Percentiles rank a stretch among this genome's conserved stretches.
phyloP scores from a whole-genome alignment of 2,113 vertebrate species.

The Theristicus caerulescens region DNA sequence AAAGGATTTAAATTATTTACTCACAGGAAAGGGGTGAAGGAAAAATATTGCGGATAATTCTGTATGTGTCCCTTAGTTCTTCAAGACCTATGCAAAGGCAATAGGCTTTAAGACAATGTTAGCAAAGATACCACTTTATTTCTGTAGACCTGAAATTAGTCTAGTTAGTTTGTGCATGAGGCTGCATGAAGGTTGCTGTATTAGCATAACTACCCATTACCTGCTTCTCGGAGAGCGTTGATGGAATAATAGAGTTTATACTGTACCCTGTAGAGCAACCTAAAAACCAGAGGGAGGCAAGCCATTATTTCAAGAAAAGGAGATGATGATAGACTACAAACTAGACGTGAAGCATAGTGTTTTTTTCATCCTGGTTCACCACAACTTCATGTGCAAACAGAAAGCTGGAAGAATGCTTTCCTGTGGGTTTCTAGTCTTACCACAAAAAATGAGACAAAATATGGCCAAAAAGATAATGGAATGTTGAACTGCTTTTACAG shows the following conservation, averaged over 20 bases:
- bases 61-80: not conserved
- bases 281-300: not conserved
- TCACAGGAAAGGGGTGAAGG: not conserved
- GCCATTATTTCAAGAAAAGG: not conserved
- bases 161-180: not conserved
- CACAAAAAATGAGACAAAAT: not conserved
- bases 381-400: not conserved
- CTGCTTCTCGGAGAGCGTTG: not conserved
- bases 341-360: rapidly evolving
- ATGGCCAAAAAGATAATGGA: not conserved
- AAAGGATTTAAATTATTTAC: not conserved
- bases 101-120: not conserved
- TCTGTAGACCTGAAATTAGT: not conserved
- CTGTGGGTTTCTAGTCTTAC: not conserved
- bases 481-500: not conserved
- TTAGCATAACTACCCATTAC: not conserved
- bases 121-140: not conserved
- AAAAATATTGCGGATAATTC: not conserved
- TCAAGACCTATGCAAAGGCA: not conserved
- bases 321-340: not conserved
- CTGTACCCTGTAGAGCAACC: not conserved
- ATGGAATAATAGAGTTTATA: not conserved
- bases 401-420: not conserved
- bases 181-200: not conserved
- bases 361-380: not conserved